phyloP scores from a whole-genome alignment of 1,140 invertebrate species.

The Cecropterus lyciades region DNA sequence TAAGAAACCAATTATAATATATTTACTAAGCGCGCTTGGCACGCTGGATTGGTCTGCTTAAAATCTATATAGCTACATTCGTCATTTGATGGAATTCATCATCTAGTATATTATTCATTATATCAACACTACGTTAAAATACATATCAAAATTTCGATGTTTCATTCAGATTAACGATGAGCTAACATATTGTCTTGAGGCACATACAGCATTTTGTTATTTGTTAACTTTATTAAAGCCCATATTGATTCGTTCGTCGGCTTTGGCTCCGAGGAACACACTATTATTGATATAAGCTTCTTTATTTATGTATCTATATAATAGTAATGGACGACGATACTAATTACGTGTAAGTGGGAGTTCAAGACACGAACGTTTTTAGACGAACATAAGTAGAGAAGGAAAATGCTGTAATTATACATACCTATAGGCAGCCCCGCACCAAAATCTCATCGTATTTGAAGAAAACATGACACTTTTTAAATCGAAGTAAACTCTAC shows the following conservation, averaged over 20 bases:
- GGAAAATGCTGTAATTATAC: slow-evolving; percentile 21
- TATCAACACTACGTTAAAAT: slow-evolving; percentile 41
- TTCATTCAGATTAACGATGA: slow-evolving; percentile 50
- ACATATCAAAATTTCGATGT: slow-evolving; percentile 73
- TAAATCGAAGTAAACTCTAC: slow-evolving; percentile 27
- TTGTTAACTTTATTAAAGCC: slow-evolving; percentile 6
- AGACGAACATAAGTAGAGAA: slow-evolving; percentile 4
- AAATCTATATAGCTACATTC: slow-evolving; percentile 57
- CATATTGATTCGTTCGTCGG: slow-evolving; percentile 7
- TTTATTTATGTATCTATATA: not conserved
- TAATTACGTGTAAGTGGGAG: not conserved
- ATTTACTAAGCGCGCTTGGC: slow-evolving; percentile 72
- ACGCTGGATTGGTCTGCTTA: slow-evolving; percentile 71
- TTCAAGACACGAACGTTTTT: not conserved
- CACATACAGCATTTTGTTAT: slow-evolving; percentile 44
- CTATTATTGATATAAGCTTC: not conserved
- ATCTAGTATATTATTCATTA: slow-evolving; percentile 46
- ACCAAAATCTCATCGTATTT: slow-evolving; percentile 21
- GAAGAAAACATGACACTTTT: slow-evolving; percentile 26
- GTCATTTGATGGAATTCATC: slow-evolving; percentile 52
- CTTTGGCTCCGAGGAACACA: slow-evolving; percentile 42
- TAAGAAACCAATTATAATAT: slow-evolving; percentile 64
- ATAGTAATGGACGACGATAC: slow-evolving; percentile 22
- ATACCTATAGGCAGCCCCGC: slow-evolving; percentile 4
- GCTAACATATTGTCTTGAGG: slow-evolving; percentile 67